Percentiles rank a stretch among this genome's conserved stretches.
Conservation (phyloP, 2,113 vertebrate species). For the Benitochromis conjunctus region DNA sequence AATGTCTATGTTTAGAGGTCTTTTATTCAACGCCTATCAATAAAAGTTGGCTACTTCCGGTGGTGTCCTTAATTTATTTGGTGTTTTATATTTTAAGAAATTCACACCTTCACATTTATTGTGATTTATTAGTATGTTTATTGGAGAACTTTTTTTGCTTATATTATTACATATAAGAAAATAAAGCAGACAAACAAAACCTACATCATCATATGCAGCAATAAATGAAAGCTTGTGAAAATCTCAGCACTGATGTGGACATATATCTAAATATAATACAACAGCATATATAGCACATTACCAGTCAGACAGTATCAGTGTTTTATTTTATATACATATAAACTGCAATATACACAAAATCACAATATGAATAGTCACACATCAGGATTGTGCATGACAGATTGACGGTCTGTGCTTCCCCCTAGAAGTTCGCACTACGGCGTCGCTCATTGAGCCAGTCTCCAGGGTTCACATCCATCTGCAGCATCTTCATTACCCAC, state of each 20-base stretch:
- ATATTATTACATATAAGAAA: background rate
- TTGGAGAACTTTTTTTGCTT: background rate
- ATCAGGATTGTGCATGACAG: background rate
- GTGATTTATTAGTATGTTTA: background rate
- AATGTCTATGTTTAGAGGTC: background rate
- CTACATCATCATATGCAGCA: background rate
- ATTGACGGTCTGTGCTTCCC: background rate
- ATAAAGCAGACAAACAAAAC: background rate
- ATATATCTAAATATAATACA: background rate
- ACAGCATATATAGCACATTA: background rate
- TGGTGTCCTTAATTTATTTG: background rate
- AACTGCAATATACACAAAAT: slow-evolving; percentile 1
- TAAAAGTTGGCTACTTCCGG: background rate
- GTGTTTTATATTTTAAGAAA: background rate
- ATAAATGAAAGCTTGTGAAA: background rate
- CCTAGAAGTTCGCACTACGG: slow-evolving; percentile 57
- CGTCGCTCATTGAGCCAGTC: slow-evolving; percentile 83
- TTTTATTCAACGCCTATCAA: background rate
- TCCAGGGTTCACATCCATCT: slow-evolving; percentile 87
- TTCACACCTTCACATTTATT: background rate
- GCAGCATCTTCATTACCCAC: slow-evolving; percentile 98
- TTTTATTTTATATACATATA: background rate
- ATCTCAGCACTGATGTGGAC: background rate
- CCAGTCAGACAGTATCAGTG: background rate
- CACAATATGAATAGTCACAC: background rate